phyloP scores from a whole-genome alignment of 2,797 vertebrate genomes.

The Brachymystax lenok region DNA sequence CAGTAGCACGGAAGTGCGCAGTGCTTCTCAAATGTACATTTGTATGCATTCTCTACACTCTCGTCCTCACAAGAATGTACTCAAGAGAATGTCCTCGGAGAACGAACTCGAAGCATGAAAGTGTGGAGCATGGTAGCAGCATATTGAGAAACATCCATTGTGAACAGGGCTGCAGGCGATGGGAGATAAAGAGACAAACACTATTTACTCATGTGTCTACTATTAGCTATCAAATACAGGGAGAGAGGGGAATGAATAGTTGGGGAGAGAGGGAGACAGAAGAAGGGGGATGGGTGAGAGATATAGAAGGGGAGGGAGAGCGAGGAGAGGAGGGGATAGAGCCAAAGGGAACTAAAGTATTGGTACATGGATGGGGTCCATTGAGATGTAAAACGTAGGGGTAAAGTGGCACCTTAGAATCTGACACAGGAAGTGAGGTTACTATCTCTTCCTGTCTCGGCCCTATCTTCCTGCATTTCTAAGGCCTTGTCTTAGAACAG shows the following conservation, averaged over 20 bases:
- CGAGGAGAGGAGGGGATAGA: background rate
- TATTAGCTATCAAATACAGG: conserved; percentile 17
- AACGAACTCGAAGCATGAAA: too few relatives aligned
- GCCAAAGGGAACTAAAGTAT: background rate
- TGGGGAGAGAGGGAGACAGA: background rate
- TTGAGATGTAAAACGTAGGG: background rate
- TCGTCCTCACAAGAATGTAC: too few relatives aligned
- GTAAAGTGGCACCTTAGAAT: background rate
- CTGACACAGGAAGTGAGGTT: conserved; percentile 2
- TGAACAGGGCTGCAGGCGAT: too few relatives aligned
- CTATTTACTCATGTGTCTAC: background rate
- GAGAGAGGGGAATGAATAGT: background rate
- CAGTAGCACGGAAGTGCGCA: too few relatives aligned
- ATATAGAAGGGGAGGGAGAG: conserved; percentile 6
- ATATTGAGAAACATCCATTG: background rate
- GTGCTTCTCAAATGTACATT: too few relatives aligned
- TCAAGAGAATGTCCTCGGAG: too few relatives aligned
- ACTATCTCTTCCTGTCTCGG: conserved; percentile 17
- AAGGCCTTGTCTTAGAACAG: conserved; percentile 3
- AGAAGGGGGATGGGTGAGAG: background rate
- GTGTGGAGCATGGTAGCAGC: too few relatives aligned
- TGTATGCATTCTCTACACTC: too few relatives aligned
- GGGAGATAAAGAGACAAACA: background rate
- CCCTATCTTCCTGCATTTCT: conserved; percentile 45
- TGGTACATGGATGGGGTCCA: background rate